Evolutionary conservation across 2,797 vertebrate genomes (phyloP), one percentile per base, ranked within the genome.

Genomic region (Sebastes ruberrimus): DNA sequence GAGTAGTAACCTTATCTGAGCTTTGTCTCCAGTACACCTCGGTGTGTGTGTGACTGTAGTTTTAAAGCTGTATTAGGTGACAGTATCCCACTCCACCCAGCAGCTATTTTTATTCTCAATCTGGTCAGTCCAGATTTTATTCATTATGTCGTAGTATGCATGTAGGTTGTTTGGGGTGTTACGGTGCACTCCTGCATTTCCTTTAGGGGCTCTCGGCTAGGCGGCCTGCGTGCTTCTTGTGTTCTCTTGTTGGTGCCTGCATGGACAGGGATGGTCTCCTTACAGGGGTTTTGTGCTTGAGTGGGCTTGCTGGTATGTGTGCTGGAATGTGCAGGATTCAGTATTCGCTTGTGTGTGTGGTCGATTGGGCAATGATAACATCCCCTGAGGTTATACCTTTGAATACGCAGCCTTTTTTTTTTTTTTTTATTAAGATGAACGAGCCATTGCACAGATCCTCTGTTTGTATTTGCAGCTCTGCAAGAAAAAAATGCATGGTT

Each of bases 221-320:
- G 60, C 11, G 23, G 78, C 60, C 69, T 74, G 72, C 81, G 42
- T 73, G 75, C 68, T 78, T 49, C 61, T 73, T 82, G 71, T 71
- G 70, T 71, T 59, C 11, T 85, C 61, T 63, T 84, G 71, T 86
- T 74, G 81, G 77, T 80, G 69, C 79, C 65, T 90, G 89, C 89
- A 88, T 83, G 78, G 82, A 86, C 66, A 27, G 53, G 77, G 73
- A 76, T 74, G 55, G 28, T 46, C 16, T 46, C 56, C 59, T 84
- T 65, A 18, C 66, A 33, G 28, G 62, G 33, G 10, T 49, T 68
- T 57, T 38, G 56, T 82, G 71, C 81, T 66, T 91, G 89, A 83
- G 61, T 69, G 57, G 83, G 83, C 91, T 83, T 91, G 91, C 82
- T 84, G 72, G 65, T 84, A 74, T 82, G 63, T 73, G 71, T 85